These are phyloP conservation scores for Glyptemys insculpta DNA, from an alignment of 2,797 vertebrate genomes.

Conservation along the genomic window DNA sequence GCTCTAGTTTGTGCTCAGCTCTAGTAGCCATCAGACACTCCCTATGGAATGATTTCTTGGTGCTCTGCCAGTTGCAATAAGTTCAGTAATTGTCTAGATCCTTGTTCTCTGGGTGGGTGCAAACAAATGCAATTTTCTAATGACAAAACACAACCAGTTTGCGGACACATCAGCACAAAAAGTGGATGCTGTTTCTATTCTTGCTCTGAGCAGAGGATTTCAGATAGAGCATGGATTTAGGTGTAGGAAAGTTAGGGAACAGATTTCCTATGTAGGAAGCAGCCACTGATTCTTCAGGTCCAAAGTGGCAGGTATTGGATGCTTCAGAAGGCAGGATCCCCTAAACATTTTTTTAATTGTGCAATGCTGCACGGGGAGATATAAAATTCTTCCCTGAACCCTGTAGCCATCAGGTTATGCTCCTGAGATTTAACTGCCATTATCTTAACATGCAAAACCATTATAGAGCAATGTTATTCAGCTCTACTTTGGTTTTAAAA, in stretches of 20 bases:
- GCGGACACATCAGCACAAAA: neutral
- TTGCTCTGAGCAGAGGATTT: neutral
- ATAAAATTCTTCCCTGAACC: neutral
- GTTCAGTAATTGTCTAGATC: accelerated
- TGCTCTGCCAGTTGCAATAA: neutral
- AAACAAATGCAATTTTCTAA: neutral
- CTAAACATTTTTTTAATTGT: neutral
- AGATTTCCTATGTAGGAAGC: neutral
- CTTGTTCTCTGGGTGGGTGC: accelerated
- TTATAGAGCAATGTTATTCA: neutral
- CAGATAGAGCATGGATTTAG: accelerated
- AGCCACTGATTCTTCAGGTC: neutral
- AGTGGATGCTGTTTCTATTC: accelerated
- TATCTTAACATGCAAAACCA: neutral
- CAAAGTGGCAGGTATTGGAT: accelerated
- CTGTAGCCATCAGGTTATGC: neutral
- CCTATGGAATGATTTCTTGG: neutral
- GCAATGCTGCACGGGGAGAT: neutral
- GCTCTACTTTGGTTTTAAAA: too few species aligned
- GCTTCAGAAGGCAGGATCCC: neutral
- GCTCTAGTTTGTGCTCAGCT: neutral
- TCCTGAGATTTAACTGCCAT: accelerated
- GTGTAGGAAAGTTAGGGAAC: accelerated
- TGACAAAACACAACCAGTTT: neutral
- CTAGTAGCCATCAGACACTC: neutral